Evolutionary conservation across 2,797 vertebrate genomes (phyloP).

Genomic region (Heteromormyrus szaboi): DNA sequence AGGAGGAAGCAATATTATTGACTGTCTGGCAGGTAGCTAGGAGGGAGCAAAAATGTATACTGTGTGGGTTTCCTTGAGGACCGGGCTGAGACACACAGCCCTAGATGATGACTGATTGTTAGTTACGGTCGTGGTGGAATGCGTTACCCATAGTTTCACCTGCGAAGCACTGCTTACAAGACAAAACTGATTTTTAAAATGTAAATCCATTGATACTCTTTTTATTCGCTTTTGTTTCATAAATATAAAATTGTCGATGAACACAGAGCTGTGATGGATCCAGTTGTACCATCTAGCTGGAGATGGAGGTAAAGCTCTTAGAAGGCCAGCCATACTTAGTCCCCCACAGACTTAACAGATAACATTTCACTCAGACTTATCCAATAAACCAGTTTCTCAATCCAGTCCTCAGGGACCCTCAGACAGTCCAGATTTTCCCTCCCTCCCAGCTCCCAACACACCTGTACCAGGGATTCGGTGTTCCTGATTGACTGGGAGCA

Average conservation of each 20-base stretch:
- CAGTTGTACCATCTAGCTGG: background rate
- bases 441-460: background rate
- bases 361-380: background rate
- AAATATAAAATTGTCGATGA: background rate
- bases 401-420: background rate
- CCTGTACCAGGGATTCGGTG: background rate
- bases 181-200: background rate
- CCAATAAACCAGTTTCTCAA: background rate
- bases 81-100: too few species aligned
- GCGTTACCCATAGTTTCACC: background rate
- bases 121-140: background rate
- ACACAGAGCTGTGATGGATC: background rate
- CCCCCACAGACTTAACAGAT: background rate
- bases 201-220: background rate
- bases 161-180: background rate
- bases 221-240: background rate
- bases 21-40: background rate
- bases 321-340: background rate
- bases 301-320: background rate
- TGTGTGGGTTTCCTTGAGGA: background rate
- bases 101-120: background rate
- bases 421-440: background rate
- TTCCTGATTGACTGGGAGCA: background rate
- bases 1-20: background rate
- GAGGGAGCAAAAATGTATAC: background rate